A percentile compares a stretch with the other conserved stretches of the same genome.
phyloP scores from a whole-genome alignment of 1,140 invertebrate species.

The Lordiphosa collinella region DNA sequence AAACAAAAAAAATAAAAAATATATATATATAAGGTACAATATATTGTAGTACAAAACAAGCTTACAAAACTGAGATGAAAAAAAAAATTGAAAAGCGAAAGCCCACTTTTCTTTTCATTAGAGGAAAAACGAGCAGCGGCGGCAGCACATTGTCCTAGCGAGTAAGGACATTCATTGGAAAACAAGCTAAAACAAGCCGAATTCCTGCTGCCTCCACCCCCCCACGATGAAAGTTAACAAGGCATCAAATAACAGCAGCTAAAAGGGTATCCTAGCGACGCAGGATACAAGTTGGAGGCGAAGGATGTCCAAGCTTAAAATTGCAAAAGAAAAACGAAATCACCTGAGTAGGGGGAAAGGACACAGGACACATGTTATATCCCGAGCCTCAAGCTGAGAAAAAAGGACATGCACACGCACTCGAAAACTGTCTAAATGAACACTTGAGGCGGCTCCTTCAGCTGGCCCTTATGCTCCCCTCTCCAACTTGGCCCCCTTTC shows the following conservation, averaged over 20 bases:
- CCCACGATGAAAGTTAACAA: constrained; percentile 67
- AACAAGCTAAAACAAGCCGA: constrained; percentile 62
- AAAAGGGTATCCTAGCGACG: constrained; percentile 72
- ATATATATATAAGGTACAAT: no score
- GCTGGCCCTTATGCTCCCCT: not conserved
- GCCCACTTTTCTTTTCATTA: constrained; percentile 68
- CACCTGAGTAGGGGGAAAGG: constrained; percentile 10
- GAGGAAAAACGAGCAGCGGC: constrained; percentile 57
- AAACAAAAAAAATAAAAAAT: constrained; percentile 23
- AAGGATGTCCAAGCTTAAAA: constrained; percentile 51
- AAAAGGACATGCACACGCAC: constrained; percentile 32
- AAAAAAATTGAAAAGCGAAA: constrained; percentile 56
- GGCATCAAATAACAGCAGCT: constrained; percentile 65
- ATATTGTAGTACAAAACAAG: constrained; percentile 30
- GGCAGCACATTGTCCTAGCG: constrained; percentile 38
- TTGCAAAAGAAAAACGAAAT: constrained; percentile 29
- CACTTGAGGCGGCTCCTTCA: constrained; percentile 13
- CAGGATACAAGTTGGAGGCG: constrained; percentile 34
- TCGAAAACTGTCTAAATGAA: constrained; percentile 37
- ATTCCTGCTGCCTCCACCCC: constrained; percentile 30
- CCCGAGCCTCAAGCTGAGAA: constrained; percentile 2
- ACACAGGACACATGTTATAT: constrained; percentile 12
- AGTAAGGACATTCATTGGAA: constrained; percentile 55
- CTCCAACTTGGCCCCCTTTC: constrained; percentile 3
- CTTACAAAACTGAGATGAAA: constrained; percentile 22